These are phyloP conservation scores for Drosophila tristis DNA, from an alignment of 1,140 invertebrate genomes.

Conservation along the genomic window DNA sequence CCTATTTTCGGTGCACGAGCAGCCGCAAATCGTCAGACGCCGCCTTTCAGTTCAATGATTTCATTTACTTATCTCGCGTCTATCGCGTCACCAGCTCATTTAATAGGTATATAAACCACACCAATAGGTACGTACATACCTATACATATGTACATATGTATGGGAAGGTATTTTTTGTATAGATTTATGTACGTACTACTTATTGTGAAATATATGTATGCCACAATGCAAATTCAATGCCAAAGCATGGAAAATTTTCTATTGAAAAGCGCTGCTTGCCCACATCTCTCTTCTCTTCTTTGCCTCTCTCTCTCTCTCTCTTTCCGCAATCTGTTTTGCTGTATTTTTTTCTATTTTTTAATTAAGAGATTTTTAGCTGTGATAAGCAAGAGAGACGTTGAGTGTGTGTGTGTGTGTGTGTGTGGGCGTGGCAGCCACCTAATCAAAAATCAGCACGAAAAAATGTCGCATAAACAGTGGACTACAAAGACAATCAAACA, in stretches of 20 bases:
- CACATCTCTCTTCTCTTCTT: not conserved
- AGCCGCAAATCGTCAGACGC: constrained; percentile 12
- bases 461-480: constrained; percentile 58
- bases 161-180: not conserved
- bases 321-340: constrained; percentile 2
- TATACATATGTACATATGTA: not conserved
- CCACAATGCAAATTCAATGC: constrained; percentile 52
- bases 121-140: not conserved
- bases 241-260: constrained; percentile 53
- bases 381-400: constrained; percentile 43
- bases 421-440: constrained; percentile 52
- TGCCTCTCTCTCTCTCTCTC: constrained; percentile 18
- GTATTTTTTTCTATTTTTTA: constrained; percentile 42
- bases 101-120: constrained; percentile 10
- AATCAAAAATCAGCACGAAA: constrained; percentile 48
- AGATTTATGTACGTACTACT: constrained; percentile 46
- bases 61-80: constrained; percentile 15
- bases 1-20: constrained; percentile 1
- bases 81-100: constrained; percentile 43
- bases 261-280: constrained; percentile 17
- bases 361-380: constrained; percentile 52
- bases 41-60: constrained; percentile 28
- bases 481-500: constrained; percentile 26
- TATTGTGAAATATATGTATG: constrained; percentile 35
- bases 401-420: constrained; percentile 11